Base-by-base conservation (phyloP, 2,888 invertebrate genomes). In the Leptopilina drosophilae region DNA sequence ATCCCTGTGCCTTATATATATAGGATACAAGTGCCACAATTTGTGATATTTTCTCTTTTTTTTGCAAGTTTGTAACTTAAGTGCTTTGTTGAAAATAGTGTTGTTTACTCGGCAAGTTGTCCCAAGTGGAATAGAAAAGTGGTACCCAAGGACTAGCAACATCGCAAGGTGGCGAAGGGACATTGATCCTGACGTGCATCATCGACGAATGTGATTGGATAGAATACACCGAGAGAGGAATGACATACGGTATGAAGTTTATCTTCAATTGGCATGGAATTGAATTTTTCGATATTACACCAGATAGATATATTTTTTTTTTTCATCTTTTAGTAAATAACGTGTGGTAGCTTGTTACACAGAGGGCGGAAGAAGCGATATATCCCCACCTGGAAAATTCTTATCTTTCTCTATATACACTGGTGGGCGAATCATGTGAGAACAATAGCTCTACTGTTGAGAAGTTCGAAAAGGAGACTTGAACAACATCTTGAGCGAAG, bases 381-480 rank as follows among this genome's bases (percentile, higher is more conserved):
- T 33, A 53, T 33, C 53, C 53, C 53, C 56, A 40, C 33, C 33
- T 56, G 8, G 33, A 40, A 40, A 33, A 33, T 53, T 53, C 14
- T 69, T 69, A 26, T 53, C 26, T 33, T n/a, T 20, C 33, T n/a
- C 77, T 69, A 79, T 73, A 79, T 73, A 65, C 53, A 65, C 53
- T 8, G 77, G 69, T 59, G 49, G 33, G 73, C 56, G 69, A 73
- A 75, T 75, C 33, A 56, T 26, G 62, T 53, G 46, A 33, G 53
- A 75, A 75, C 75, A 78, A 75, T 75, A 64, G 75, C n/a, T n/a
- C 62, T 67, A 64, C 59, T 76, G 78, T 78, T 65, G 62, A 56
- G 78, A 77, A 64, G 79, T 76, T 77, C 75, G 78, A 59, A 73
- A 77, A 77, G 66, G 66, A 77, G 66, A 77, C 53, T 76, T 64